These are phyloP conservation scores for Aptenodytes forsteri DNA, from an alignment of 2,113 vertebrate genomes.

Conservation along the genomic window DNA sequence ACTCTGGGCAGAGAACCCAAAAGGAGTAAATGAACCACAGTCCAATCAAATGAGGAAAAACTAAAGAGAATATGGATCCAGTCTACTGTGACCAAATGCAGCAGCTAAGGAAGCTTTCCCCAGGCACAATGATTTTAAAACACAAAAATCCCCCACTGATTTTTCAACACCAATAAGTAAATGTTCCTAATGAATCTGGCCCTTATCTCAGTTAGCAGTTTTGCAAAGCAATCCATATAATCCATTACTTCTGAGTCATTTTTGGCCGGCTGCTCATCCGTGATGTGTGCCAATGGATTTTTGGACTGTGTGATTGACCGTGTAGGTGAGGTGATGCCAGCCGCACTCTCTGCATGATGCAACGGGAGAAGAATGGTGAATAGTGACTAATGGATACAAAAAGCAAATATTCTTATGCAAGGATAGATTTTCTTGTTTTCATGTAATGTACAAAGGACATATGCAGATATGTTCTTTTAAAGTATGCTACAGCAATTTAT, in stretches of 20 bases:
- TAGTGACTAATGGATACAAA: background rate
- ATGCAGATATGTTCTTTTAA: background rate
- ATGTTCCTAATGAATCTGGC: background rate
- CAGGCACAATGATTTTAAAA: background rate
- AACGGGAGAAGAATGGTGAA: background rate
- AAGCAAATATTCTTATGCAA: background rate
- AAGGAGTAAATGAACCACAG: background rate
- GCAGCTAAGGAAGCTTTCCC: background rate
- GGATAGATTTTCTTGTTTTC: background rate
- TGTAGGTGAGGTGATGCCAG: background rate
- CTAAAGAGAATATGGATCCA: background rate
- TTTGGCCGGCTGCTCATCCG: background rate
- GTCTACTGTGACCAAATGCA: background rate
- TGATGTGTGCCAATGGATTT: background rate
- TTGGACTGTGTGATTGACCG: background rate
- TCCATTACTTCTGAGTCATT: background rate
- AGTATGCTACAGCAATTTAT: background rate
- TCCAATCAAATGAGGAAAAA: background rate
- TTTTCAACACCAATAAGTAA: background rate
- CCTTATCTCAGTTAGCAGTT: background rate
- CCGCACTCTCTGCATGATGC: rapidly evolving
- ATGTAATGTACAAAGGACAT: background rate
- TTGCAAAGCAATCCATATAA: background rate
- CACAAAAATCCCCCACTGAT: background rate
- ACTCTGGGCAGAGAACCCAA: background rate